phyloP scores from a whole-genome alignment of 1,140 invertebrate genomes.

The Macrosteles quadrilineatus region DNA sequence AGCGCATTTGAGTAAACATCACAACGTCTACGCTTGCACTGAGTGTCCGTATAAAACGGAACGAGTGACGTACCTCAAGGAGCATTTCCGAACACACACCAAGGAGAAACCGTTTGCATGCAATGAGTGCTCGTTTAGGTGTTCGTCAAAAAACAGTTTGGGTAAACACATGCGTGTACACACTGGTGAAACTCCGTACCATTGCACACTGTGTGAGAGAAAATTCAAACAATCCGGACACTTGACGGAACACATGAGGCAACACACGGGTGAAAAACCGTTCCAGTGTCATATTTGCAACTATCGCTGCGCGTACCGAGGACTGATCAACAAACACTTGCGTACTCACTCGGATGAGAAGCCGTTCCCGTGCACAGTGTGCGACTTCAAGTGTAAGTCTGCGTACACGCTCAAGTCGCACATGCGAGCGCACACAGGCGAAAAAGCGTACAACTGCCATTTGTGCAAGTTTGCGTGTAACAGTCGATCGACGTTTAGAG shows the following conservation, averaged over 20 bases:
- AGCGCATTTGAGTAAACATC: background rate
- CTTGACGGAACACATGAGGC: background rate
- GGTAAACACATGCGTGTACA: conserved; percentile 43
- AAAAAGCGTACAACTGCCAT: conserved; percentile 16
- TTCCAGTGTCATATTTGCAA: background rate
- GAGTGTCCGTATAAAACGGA: background rate
- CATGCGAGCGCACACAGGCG: conserved; percentile 25
- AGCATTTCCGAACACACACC: conserved; percentile 20
- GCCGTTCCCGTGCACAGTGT: background rate
- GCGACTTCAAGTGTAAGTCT: background rate
- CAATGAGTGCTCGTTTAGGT: conserved; percentile 33
- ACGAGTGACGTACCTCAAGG: background rate
- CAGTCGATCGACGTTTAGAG: background rate
- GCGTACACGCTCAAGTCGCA: background rate
- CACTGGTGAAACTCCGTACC: conserved; percentile 50
- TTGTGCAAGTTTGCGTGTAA: background rate
- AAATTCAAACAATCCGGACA: conserved; percentile 19
- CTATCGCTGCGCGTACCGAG: background rate
- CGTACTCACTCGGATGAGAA: background rate
- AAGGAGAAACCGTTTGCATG: conserved; percentile 22
- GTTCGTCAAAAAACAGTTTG: conserved; percentile 22
- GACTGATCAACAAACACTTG: background rate
- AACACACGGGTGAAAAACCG: conserved; percentile 15
- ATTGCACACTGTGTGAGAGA: conserved; percentile 51
- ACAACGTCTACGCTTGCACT: background rate